phyloP scores from a whole-genome alignment of 2,888 invertebrate species.

The Drosophila anomalipes region DNA sequence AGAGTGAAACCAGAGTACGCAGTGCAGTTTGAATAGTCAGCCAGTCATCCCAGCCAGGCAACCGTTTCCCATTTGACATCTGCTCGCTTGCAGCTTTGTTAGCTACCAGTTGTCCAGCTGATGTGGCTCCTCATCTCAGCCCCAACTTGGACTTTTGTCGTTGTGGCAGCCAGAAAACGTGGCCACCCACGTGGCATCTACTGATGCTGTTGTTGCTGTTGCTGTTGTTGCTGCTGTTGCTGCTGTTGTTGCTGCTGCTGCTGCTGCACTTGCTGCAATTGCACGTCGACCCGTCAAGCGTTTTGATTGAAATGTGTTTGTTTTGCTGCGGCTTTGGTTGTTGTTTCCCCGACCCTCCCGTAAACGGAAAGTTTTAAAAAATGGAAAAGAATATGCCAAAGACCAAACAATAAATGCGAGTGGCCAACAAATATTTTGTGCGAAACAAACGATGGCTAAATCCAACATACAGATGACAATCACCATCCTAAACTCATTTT shows the following conservation, averaged over 20 bases:
- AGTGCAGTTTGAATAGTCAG: conserved; percentile 37
- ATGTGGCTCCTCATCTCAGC: background rate
- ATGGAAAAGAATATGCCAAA: background rate
- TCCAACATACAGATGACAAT: conserved; percentile 38
- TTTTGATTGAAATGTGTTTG: conserved; percentile 81
- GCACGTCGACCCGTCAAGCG: conserved; percentile 60
- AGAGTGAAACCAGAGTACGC: conserved; percentile 44
- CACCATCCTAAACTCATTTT: conserved; percentile 28
- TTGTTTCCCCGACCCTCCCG: conserved; percentile 12
- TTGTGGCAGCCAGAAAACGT: conserved; percentile 46
- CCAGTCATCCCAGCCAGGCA: background rate
- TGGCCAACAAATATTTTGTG: conserved; percentile 52
- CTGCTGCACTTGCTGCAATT: conserved; percentile 46
- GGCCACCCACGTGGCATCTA: conserved; percentile 63
- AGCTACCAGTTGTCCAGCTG: conserved; percentile 27
- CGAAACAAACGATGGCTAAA: conserved; percentile 48
- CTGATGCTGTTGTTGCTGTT: conserved; percentile 8
- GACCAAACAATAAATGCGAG: conserved; percentile 57
- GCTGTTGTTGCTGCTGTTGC: background rate
- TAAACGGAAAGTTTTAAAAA: conserved; percentile 12
- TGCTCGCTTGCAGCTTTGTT: conserved; percentile 2
- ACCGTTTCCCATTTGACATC: conserved; percentile 7
- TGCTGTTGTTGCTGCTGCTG: conserved; percentile 11
- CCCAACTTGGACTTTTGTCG: conserved; percentile 40
- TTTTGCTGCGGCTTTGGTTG: conserved; percentile 67